These are phyloP conservation scores for Nomada fucata DNA, from an alignment of 2,888 invertebrate genomes.

Conservation along the genomic window DNA sequence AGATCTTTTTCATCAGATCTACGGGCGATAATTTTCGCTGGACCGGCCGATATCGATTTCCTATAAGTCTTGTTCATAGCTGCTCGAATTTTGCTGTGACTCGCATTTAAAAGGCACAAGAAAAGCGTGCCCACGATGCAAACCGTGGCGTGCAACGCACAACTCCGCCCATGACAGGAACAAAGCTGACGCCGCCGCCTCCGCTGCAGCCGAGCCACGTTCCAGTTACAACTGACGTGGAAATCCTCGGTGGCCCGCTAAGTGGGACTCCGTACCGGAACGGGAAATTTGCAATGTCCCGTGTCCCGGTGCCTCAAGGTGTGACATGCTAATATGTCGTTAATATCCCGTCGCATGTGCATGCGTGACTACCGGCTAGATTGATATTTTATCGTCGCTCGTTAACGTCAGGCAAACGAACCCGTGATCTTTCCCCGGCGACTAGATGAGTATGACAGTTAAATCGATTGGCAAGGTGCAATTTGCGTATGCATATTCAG, in stretches of 20 bases:
- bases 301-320: constrained; percentile 46
- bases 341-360: constrained; percentile 34
- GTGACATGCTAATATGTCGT: constrained; percentile 47
- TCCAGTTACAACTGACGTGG: constrained; percentile 61
- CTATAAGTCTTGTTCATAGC: no score
- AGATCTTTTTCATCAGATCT: no score
- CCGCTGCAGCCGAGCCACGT: constrained; percentile 23
- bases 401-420: constrained; percentile 41
- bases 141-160: constrained; percentile 35
- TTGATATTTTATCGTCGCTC: constrained; percentile 52
- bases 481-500: constrained; percentile 30
- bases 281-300: constrained; percentile 75
- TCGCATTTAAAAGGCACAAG: not conserved
- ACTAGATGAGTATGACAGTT: constrained; percentile 6
- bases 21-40: no score
- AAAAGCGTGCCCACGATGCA: not conserved
- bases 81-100: no score
- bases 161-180: constrained; percentile 28
- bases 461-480: constrained; percentile 27
- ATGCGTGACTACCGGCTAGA: constrained; percentile 28
- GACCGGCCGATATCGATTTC: no score
- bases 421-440: constrained; percentile 11
- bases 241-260: constrained; percentile 73
- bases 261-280: constrained; percentile 70
- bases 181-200: constrained; percentile 30